Base-by-base conservation (phyloP, 2,888 invertebrate genomes). In the Diaphora mendica region DNA sequence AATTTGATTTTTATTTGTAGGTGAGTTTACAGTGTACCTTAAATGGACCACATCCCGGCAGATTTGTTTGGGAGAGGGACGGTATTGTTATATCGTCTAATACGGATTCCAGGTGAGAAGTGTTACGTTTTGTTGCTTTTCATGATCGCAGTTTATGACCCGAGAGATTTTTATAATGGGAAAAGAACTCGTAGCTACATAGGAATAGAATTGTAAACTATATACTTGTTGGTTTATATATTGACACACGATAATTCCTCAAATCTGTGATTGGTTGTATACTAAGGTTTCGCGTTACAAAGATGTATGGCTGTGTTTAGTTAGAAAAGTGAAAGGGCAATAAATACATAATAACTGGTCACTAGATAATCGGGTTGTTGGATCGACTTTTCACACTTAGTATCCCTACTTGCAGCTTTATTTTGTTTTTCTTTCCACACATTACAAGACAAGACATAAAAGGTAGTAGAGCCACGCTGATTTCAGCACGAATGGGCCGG, bases 41-140 rank as follows among this genome's bases (percentile, higher is more conserved):
- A 39, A 94, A 88, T 75, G 94, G 95, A 0, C 92, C 91, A 68
- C 93, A 95, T 86, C 94, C 95, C 26, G 91, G 92, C 11, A 91
- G 94, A 85, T 93, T 95, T 82, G 88, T 93, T 78, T 95, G 95
- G 95, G 95, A 95, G 80, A 89, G 95, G 86, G 95, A 95, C 74
- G 94, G 95, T 4, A 90, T 94, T 70, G 89, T 93, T 77, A 89
- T 95, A 79, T 94, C 95, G 15, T 92, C 95, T 70, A 95, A 95
- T 83, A 95, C 94, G 39, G 95, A 95, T 89, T 92, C 95, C 35
- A 95, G 95, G 95, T 94, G 86, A 79, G 75, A 67, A 66, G 59
- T 72, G 44, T 72, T 64, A 39, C 26, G 42, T 71, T 74, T 65
- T 59, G 69, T 74, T 51, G 42, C 68, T 13, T 44, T 42, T 62